phyloP scores from a whole-genome alignment of 1,140 invertebrate genomes.

The Lerema accius region DNA sequence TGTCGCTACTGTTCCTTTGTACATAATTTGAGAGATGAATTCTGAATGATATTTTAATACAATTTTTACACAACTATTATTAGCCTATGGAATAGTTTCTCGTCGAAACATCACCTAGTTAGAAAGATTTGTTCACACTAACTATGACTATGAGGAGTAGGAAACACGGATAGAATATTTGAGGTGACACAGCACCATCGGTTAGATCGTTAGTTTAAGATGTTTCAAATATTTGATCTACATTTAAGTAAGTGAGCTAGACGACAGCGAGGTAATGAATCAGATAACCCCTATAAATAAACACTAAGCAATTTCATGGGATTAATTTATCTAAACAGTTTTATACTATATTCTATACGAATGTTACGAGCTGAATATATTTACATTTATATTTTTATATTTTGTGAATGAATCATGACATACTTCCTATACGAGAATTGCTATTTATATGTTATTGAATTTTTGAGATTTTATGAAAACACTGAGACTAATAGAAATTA shows the following conservation, averaged over 20 bases:
- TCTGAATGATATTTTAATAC: slow-evolving; percentile 79
- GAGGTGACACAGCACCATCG: slow-evolving; percentile 34
- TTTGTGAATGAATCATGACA: slow-evolving; percentile 57
- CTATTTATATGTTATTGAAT: slow-evolving; percentile 44
- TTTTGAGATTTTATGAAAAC: slow-evolving; percentile 53
- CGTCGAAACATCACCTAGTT: slow-evolving; percentile 58
- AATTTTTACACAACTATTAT: slow-evolving; percentile 64
- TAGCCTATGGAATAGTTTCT: slow-evolving; percentile 58
- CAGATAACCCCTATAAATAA: slow-evolving; percentile 9
- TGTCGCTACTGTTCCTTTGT: slow-evolving; percentile 56
- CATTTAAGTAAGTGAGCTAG: slow-evolving; percentile 26
- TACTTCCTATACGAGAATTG: slow-evolving; percentile 55
- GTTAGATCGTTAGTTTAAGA: slow-evolving; percentile 44
- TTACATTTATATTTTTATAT: slow-evolving; percentile 69
- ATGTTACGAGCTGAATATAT: slow-evolving; percentile 57
- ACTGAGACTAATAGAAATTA: slow-evolving; percentile 71
- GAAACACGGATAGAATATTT: slow-evolving; percentile 38
- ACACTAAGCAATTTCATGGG: slow-evolving; percentile 26
- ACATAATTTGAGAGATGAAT: slow-evolving; percentile 69
- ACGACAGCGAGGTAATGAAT: slow-evolving; percentile 8
- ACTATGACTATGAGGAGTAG: slow-evolving; percentile 55
- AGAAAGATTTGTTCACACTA: slow-evolving; percentile 55
- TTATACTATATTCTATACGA: slow-evolving; percentile 43
- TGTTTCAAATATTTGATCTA: slow-evolving; percentile 40
- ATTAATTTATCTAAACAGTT: slow-evolving; percentile 38